These are phyloP conservation scores for Lasioglossum vierecki DNA, from an alignment of 2,888 invertebrate genomes.

Conservation along the genomic window DNA sequence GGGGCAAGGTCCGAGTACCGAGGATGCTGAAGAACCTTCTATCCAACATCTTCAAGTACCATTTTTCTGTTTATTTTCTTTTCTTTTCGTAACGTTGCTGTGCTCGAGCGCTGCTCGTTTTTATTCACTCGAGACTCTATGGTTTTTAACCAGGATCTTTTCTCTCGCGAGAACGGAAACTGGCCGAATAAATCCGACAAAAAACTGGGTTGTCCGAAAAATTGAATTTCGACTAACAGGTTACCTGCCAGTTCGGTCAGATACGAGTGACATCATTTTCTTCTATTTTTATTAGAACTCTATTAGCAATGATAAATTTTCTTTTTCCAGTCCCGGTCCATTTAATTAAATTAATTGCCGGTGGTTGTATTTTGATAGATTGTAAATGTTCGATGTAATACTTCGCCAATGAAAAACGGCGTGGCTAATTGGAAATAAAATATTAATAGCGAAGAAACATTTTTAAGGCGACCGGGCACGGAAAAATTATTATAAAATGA, in stretches of 20 bases:
- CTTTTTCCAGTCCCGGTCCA: too few relatives aligned
- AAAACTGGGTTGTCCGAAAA: not conserved
- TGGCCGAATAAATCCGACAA: not conserved
- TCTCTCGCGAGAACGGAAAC: not conserved
- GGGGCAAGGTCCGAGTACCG: not conserved
- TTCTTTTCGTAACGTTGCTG: not conserved
- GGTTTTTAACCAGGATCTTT: not conserved
- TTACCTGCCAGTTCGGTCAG: too few relatives aligned
- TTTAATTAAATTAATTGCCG: too few relatives aligned
- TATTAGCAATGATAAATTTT: too few relatives aligned
- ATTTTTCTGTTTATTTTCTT: not conserved
- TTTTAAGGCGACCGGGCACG: too few relatives aligned
- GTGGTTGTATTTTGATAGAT: too few relatives aligned
- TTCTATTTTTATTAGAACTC: too few relatives aligned
- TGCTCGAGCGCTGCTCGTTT: conserved; percentile 2
- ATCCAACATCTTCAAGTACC: conserved; percentile 7
- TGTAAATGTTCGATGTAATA: too few relatives aligned
- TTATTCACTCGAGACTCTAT: not conserved
- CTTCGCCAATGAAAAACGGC: too few relatives aligned
- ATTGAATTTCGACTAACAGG: not conserved
- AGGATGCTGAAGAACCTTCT: not conserved
- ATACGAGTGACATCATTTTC: too few relatives aligned
- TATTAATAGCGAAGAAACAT: not conserved
- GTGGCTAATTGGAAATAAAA: not conserved
- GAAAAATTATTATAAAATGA: too few relatives aligned